Conservation (phyloP, 2,113 vertebrate species). For the Regulus satrapa region DNA sequence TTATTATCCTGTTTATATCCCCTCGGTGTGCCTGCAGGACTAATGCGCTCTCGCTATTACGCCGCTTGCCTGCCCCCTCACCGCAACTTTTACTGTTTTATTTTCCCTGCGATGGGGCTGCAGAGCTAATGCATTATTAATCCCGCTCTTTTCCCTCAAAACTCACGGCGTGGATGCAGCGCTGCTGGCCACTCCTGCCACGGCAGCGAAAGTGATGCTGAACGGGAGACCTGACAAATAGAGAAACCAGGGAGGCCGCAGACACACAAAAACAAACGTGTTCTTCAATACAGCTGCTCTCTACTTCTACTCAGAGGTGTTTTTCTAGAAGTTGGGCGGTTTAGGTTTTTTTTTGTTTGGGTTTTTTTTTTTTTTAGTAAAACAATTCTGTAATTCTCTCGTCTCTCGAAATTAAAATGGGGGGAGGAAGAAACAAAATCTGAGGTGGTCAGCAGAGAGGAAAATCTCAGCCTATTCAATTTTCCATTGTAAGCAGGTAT, state of each 20-base stretch:
- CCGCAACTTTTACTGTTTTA: not conserved
- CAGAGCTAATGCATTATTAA: conserved; percentile 30
- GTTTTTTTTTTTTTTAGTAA: no score
- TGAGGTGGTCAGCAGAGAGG: not conserved
- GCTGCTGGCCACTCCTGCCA: not conserved
- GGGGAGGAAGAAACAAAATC: not conserved
- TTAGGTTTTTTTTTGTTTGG: no score
- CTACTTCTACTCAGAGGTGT: not conserved
- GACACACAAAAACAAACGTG: not conserved
- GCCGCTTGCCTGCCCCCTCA: not conserved
- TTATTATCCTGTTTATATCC: conserved; percentile 40
- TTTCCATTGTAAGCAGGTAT: conserved; percentile 50
- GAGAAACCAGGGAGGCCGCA: not conserved
- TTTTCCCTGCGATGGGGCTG: not conserved
- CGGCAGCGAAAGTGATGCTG: not conserved
- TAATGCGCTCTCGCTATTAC: not conserved
- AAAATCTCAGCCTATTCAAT: not conserved
- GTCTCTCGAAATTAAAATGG: not conserved
- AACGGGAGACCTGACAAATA: not conserved
- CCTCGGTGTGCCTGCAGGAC: not conserved
- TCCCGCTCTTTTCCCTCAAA: not conserved
- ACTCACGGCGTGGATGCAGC: not conserved
- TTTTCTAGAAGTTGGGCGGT: not conserved
- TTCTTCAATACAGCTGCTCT: not conserved
- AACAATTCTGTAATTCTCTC: not conserved